phyloP scores from a whole-genome alignment of 2,113 vertebrate species.

The Sphaerodactylus townsendi region DNA sequence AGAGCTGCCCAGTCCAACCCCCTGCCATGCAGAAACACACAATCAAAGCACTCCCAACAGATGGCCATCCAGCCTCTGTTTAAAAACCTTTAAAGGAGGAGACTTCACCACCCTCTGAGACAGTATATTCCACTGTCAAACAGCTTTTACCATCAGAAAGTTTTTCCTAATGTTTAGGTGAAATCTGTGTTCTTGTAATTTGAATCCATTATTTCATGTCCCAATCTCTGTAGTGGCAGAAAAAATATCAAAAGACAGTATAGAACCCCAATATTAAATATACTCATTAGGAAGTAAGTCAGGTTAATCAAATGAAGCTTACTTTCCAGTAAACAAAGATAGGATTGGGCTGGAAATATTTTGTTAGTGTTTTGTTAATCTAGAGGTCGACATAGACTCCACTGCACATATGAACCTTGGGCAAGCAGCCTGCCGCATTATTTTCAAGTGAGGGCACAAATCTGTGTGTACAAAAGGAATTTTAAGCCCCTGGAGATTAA shows the following conservation, averaged over 20 bases:
- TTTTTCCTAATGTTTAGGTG: too few relatives aligned
- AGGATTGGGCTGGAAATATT: not conserved
- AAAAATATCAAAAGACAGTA: not conserved
- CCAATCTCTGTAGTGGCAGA: too few relatives aligned
- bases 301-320: not conserved
- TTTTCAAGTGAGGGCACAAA: not conserved
- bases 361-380: not conserved
- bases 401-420: not conserved
- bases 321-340: not conserved
- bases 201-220: too few relatives aligned
- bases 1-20: too few relatives aligned
- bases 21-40: too few relatives aligned
- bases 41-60: too few relatives aligned
- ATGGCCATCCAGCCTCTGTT: too few relatives aligned
- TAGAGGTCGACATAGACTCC: not conserved
- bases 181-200: too few relatives aligned
- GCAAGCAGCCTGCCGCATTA: not conserved
- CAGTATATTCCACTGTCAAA: too few relatives aligned
- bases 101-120: too few relatives aligned
- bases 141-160: too few relatives aligned
- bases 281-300: not conserved
- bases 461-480: not conserved
- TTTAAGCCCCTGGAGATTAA: not conserved
- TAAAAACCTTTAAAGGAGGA: too few relatives aligned
- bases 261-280: not conserved